Evolutionary conservation across 1,140 invertebrate genomes (phyloP).

Genomic region (Augochlora pura): DNA sequence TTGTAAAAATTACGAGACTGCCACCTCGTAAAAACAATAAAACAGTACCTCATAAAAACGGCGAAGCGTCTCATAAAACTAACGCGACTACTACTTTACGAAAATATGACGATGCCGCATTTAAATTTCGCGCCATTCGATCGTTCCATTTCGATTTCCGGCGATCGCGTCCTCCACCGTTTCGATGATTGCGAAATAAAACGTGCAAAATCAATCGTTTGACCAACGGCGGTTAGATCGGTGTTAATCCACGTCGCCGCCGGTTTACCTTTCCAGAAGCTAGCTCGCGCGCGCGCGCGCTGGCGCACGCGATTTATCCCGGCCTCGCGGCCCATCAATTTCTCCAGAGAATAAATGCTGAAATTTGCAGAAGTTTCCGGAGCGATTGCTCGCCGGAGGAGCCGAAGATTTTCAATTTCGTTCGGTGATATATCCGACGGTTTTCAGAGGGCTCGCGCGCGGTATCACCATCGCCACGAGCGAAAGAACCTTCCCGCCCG

Average conservation of each 20-base stretch:
- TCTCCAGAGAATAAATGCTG: conserved; percentile 26
- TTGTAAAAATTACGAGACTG: too few relatives aligned
- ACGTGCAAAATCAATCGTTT: too few relatives aligned
- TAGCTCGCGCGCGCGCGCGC: background rate
- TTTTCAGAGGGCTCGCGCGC: conserved; percentile 11
- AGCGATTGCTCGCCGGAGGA: background rate
- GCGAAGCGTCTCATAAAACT: too few relatives aligned
- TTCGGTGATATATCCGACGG: conserved; percentile 18
- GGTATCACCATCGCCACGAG: conserved; percentile 1
- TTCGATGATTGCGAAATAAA: too few relatives aligned
- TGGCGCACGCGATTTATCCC: conserved; percentile 17
- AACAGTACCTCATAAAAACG: too few relatives aligned
- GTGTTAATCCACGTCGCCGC: background rate
- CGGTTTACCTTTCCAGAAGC: conserved; percentile 9
- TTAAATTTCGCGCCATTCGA: too few relatives aligned
- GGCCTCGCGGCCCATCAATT: conserved; percentile 2
- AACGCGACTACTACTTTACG: too few relatives aligned
- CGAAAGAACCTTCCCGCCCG: background rate
- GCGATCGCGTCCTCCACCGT: too few relatives aligned
- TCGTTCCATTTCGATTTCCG: too few relatives aligned
- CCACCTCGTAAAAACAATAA: too few relatives aligned
- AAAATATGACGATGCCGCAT: too few relatives aligned
- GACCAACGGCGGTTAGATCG: too few relatives aligned
- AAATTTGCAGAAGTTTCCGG: conserved; percentile 38
- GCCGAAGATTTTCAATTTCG: conserved; percentile 23